Evolutionary conservation across 2,797 vertebrate genomes (phyloP).

Genomic region (Myotis vivesi): DNA sequence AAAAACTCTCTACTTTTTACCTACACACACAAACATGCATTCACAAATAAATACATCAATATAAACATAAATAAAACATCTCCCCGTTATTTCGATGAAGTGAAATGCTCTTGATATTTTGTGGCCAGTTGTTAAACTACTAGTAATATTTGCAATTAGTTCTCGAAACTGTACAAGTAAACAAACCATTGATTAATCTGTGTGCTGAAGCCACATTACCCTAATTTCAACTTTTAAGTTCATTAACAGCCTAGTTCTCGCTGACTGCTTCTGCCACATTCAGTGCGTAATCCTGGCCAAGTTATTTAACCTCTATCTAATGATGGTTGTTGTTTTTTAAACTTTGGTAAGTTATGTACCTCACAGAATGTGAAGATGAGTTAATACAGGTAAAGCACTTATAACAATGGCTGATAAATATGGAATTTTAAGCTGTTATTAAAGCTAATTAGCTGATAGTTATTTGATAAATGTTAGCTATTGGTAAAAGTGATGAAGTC

Average conservation of each 20-base stretch:
- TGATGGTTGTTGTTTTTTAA: neutral
- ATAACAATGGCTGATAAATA: neutral
- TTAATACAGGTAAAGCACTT: neutral
- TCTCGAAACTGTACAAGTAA: constrained; percentile 45
- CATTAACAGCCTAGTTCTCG: neutral
- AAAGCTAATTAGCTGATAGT: neutral
- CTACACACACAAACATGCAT: neutral
- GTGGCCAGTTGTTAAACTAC: neutral
- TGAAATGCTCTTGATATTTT: constrained; percentile 34
- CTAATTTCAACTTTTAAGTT: constrained; percentile 32
- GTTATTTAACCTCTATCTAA: neutral
- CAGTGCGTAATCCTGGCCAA: neutral
- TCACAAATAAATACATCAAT: constrained; percentile 10
- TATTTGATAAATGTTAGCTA: neutral
- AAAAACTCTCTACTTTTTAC: neutral
- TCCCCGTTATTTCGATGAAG: neutral
- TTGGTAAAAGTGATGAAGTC: constrained; percentile 30
- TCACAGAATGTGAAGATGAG: neutral
- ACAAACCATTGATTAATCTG: neutral
- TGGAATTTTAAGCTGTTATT: constrained; percentile 31
- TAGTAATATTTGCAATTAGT: neutral
- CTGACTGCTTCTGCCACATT: neutral
- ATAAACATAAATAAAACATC: constrained; percentile 15
- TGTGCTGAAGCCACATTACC: neutral
- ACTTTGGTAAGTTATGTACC: neutral